Evolutionary conservation across 1,140 invertebrate species (phyloP), one percentile per base, ranked within the genome.

Genomic region (Ericerus pela): DNA sequence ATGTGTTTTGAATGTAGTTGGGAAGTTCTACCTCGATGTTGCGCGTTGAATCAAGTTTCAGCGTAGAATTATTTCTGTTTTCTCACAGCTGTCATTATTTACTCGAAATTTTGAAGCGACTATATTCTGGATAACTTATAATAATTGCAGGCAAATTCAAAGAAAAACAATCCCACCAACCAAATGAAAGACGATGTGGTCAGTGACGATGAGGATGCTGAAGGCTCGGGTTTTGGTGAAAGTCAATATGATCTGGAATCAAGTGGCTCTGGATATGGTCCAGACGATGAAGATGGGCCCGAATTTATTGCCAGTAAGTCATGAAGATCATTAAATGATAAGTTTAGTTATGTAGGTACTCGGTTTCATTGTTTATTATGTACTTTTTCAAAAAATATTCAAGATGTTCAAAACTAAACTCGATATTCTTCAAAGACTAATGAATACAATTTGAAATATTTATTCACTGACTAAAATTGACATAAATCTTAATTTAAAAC

Each of bases 191-290:
- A 57, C 12, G 37, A 24, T 27, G 33, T 53, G n/a, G 58, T 56
- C 51, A 64, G 73, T 12, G 72, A 74, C 58, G 72, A 74, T 57
- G 71, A 70, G 31, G 67, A 61, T 18, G 63, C 70, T 51, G 73
- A 75, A 60, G 73, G 73, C 12, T 75, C 73, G 30, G 73, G 73
- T 54, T 67, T 67, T 51, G 69, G 66, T 36, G 64, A 77, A 66
- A 69, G 74, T 59, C 72, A 74, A 56, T 75, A 78, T 67, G 79
- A 81, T 61, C 70, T 79, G 51, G 78, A 82, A 68, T 77, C 79
- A 53, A 81, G 79, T 62, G 80, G 80, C 59, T 81, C 79, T 63
- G 80, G 80, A 26, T 75, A 76, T 67, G 80, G 80, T 57, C 79
- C 79, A 41, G 78, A 80, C 65, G 79, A 80, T 69, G 79, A 82